These are phyloP conservation scores for Strix occidentalis DNA, from an alignment of 2,797 vertebrate species.

Conservation along the genomic window DNA sequence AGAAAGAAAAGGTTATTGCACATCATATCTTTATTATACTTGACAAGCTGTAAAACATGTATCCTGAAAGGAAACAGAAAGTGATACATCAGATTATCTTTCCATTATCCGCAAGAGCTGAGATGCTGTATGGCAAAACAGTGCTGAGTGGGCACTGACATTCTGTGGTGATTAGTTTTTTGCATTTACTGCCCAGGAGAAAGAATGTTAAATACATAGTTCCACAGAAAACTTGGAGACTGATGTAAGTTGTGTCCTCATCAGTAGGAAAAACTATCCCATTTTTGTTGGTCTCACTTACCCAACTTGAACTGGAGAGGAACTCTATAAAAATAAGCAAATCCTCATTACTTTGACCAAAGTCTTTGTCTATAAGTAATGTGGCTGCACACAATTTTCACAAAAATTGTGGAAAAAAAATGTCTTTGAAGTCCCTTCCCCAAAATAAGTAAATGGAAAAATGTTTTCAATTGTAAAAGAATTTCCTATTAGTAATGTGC, in stretches of 20 bases:
- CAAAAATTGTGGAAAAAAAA: neutral
- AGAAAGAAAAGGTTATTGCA: slow-evolving; percentile 24
- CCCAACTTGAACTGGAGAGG: neutral
- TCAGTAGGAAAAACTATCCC: neutral
- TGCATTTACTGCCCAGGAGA: neutral
- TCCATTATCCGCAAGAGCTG: neutral
- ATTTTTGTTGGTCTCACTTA: fast-evolving
- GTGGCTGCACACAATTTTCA: fast-evolving
- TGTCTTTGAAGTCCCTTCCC: neutral
- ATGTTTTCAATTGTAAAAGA: neutral
- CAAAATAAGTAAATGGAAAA: neutral
- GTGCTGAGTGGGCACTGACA: neutral
- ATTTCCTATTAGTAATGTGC: neutral
- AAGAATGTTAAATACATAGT: neutral
- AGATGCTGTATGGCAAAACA: neutral
- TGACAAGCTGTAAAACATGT: neutral
- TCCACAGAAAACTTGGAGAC: neutral
- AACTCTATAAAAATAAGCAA: neutral
- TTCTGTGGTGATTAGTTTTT: neutral
- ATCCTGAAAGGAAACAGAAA: slow-evolving; percentile 3
- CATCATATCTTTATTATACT: neutral
- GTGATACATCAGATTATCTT: neutral
- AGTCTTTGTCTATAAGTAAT: neutral
- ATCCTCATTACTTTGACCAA: neutral
- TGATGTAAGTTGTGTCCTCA: neutral